phyloP scores from a whole-genome alignment of 2,888 invertebrate genomes.

The Gasteruption jaculator region DNA sequence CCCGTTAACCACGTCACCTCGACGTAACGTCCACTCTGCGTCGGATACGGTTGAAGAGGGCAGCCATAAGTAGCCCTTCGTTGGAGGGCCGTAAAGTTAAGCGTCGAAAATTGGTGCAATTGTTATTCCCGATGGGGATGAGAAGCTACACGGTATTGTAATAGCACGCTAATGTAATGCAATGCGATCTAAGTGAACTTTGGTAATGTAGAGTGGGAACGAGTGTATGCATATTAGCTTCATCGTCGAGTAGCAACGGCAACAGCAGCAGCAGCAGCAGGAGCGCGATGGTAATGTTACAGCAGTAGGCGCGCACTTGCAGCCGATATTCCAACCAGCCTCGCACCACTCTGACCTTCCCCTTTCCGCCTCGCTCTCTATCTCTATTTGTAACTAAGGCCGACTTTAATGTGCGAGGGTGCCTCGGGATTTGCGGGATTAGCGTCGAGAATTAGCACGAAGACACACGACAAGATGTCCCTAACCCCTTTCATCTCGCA shows the following conservation, averaged over 20 bases:
- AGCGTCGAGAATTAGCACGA: constrained; percentile 40
- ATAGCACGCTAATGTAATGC: constrained; percentile 34
- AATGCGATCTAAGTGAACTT: constrained; percentile 37
- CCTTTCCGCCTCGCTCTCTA: constrained; percentile 2
- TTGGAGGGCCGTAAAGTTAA: no score
- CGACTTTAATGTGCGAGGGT: constrained; percentile 38
- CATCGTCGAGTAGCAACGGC: constrained; percentile 30
- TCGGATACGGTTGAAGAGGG: no score
- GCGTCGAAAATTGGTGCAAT: no score
- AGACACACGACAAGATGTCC: constrained; percentile 35
- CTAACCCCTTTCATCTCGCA: constrained; percentile 13
- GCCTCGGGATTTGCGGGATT: constrained; percentile 43
- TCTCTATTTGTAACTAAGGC: constrained; percentile 21
- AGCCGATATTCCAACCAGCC: neutral
- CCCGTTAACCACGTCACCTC: no score
- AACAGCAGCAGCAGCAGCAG: constrained; percentile 23
- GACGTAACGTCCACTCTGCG: no score
- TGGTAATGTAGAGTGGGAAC: constrained; percentile 34
- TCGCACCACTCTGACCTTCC: constrained; percentile 1
- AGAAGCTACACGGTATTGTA: constrained; percentile 31
- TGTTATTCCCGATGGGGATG: no score
- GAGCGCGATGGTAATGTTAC: no score
- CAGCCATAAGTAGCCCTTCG: no score
- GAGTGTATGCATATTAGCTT: constrained; percentile 39
- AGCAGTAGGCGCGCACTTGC: neutral